Evolutionary conservation across 37 sponge, comb jelly and placozoan genomes (phyloP), one percentile per base, ranked within the genome.

Genomic region (Cliona cf. orientalis): DNA sequence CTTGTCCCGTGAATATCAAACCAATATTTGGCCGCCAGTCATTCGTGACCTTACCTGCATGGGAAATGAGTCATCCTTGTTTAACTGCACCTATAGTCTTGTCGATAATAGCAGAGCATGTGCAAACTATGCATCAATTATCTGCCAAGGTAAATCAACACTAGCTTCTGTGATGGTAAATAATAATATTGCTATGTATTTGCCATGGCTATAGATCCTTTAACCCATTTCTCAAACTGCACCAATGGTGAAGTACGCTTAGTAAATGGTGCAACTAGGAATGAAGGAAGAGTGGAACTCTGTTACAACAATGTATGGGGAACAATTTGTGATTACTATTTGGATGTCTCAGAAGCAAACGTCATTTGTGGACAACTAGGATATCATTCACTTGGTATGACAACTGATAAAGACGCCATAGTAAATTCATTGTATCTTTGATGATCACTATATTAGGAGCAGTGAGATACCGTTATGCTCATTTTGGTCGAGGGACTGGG

Each of bases 321-420:
- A 12, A 53, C 55, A 21, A 53, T 72, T 17, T 72, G 73, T 72
- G 46, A 49, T 49, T 9, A 46, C 12, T 14, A 35, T 25, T 72
- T 55, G 73, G 28, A 3, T 28, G 25, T 29, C 57, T 14, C 4
- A 53, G 73, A 72, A 33, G 73, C 73, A 19, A 25, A 7, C 11
- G 57, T 72, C 7, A 35, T 72, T 3, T 72, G 73, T 35, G 23
- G 57, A 26, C 73, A 72, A 72, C 73, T 72, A 34, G 66, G 66
- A 65, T 29, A 31, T 65, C 26, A 4, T 21, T 19, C 66, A 29
- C 33, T 65, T 29, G 66, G 66, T 65, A 65, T 49, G 14, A 19
- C 53, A n/a, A n/a, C n/a, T 19, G 53, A 49, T 49, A 49, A 19
- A 49, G 9, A 5, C 33, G 6, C 19, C 3, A 5, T 33, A 19